A percentile compares a stretch with the other conserved stretches of the same genome.
Evolutionary conservation across 2,113 vertebrate species (phyloP).

Genomic region (Aleadryas rufinucha): DNA sequence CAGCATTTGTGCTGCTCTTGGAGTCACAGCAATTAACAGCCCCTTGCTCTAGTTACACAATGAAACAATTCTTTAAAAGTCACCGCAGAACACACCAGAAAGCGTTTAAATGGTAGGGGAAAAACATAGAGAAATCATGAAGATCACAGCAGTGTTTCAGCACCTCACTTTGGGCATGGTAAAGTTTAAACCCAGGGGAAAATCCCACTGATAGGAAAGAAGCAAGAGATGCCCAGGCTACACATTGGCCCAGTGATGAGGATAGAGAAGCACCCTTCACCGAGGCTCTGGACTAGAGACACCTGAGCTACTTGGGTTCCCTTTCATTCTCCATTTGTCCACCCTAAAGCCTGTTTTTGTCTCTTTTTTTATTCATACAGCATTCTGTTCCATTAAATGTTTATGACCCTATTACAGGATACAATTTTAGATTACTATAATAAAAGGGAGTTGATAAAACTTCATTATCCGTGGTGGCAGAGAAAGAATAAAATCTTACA

Average conservation of each 20-base stretch:
- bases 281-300: not conserved
- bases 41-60: not conserved
- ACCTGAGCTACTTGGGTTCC: conserved; percentile 8
- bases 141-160: not conserved
- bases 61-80: not conserved
- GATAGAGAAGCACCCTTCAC: not conserved
- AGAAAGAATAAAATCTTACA: conserved; percentile 70
- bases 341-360: conserved; percentile 1
- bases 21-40: not conserved
- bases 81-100: not conserved
- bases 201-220: not conserved
- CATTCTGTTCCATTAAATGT: conserved; percentile 73
- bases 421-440: conserved; percentile 71
- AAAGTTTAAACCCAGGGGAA: not conserved
- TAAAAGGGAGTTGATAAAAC: conserved; percentile 77
- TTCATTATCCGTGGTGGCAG: conserved; percentile 71
- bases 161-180: not conserved
- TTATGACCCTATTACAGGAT: conserved; percentile 75
- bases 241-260: rapidly evolving
- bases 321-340: conserved; percentile 53
- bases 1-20: not conserved
- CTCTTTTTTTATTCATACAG: conserved; percentile 43
- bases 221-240: not conserved
- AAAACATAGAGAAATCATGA: not conserved
- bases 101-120: not conserved